These are phyloP conservation scores for Chelon labrosus DNA, from an alignment of 2,797 vertebrate species.

Conservation along the genomic window DNA sequence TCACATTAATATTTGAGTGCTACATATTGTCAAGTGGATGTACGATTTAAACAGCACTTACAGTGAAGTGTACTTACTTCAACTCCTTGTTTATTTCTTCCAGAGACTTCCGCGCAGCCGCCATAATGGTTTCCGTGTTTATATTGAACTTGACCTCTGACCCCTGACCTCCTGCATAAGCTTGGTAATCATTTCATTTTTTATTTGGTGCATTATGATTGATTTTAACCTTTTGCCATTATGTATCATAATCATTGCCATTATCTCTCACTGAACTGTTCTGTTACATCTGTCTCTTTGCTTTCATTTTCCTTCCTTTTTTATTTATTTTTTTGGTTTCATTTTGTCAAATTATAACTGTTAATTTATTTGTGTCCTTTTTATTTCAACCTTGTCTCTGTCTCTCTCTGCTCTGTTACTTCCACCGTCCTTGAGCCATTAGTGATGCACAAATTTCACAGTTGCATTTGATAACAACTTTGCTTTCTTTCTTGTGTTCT, in stretches of 20 bases:
- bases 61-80: conserved; percentile 90
- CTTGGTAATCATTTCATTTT: conserved; percentile 99
- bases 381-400: conserved; percentile 41
- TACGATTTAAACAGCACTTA: conserved; percentile 82
- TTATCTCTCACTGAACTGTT: conserved; percentile 45
- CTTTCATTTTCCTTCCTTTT: conserved; percentile 16
- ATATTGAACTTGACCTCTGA: conserved; percentile 99
- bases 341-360: conserved; percentile 45
- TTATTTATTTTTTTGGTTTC: no score
- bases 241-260: conserved; percentile 57
- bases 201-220: conserved; percentile 90
- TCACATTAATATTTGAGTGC: conserved; percentile 85
- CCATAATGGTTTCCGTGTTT: conserved; percentile 99
- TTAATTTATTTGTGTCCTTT: conserved; percentile 57
- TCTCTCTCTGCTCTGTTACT: conserved; percentile 52
- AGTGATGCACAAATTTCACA: conserved; percentile 62
- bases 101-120: conserved; percentile 95
- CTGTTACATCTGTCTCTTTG: conserved; percentile 28
- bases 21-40: conserved; percentile 82
- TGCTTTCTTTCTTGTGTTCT: conserved; percentile 61
- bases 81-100: conserved; percentile 98
- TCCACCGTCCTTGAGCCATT: conserved; percentile 66
- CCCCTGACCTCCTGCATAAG: conserved; percentile 99
- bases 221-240: conserved; percentile 81
- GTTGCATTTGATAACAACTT: conserved; percentile 60